Percentiles rank a stretch among this genome's conserved stretches.
Evolutionary conservation across 2,113 vertebrate genomes (phyloP).

Genomic region (Alethe castanea): DNA sequence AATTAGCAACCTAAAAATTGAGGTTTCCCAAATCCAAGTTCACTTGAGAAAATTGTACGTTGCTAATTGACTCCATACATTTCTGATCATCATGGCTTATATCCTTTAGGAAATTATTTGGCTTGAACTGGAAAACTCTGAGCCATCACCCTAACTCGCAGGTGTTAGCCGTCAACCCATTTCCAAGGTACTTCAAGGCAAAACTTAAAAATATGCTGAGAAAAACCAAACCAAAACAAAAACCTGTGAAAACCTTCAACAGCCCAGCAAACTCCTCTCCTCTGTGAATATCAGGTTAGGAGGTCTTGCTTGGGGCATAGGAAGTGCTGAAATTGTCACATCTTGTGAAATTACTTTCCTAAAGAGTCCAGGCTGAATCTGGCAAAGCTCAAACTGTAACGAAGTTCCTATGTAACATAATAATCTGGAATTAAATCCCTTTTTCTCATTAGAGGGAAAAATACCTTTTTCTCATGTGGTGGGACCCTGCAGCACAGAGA

Average conservation of each 20-base stretch:
- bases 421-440: background rate
- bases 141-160: background rate
- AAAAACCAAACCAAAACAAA: background rate
- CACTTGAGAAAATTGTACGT: background rate
- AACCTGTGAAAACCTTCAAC: background rate
- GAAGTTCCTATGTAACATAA: background rate
- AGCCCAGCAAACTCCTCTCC: background rate
- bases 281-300: background rate
- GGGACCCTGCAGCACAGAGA: background rate
- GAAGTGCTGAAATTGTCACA: conserved; percentile 23
- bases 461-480: background rate
- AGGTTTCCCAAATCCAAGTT: background rate
- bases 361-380: background rate
- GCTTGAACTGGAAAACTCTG: background rate
- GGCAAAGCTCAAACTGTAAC: background rate
- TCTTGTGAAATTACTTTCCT: background rate
- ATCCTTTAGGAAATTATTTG: background rate
- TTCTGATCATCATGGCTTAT: background rate
- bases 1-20: background rate
- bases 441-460: background rate
- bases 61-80: background rate
- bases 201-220: background rate
- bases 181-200: background rate
- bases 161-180: background rate
- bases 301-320: background rate